A percentile compares a stretch with the other conserved stretches of the same genome.
Conservation (phyloP, 2,888 invertebrate genomes). For the Choreutis nemorana region DNA sequence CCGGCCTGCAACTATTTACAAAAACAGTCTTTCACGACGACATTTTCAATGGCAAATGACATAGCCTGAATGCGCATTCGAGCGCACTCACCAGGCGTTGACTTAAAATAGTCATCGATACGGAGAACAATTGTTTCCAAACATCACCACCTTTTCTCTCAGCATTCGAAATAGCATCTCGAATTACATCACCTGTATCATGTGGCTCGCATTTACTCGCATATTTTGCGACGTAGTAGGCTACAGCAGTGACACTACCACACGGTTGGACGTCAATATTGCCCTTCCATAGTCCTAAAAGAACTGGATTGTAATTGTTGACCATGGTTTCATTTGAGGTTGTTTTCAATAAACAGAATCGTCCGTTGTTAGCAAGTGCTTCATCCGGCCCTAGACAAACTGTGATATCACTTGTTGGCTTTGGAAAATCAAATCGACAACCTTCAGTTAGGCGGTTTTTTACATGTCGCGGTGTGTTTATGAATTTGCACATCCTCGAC, state of each 20-base stretch:
- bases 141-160: conserved; percentile 13
- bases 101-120: conserved; percentile 16
- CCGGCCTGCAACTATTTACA: conserved; percentile 18
- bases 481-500: conserved; percentile 14
- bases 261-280: conserved; percentile 28
- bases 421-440: conserved; percentile 17
- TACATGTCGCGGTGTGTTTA: conserved; percentile 14
- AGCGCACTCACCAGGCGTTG: conserved; percentile 18
- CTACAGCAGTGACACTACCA: conserved; percentile 10
- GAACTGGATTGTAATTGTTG: conserved; percentile 21
- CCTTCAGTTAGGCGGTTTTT: conserved; percentile 11
- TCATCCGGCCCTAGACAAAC: conserved; percentile 18
- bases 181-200: conserved; percentile 16
- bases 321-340: conserved; percentile 14
- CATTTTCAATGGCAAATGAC: conserved; percentile 17
- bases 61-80: conserved; percentile 21
- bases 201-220: conserved; percentile 18
- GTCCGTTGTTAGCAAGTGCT: conserved; percentile 18
- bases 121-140: conserved; percentile 16
- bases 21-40: conserved; percentile 16
- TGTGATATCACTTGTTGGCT: conserved; percentile 12
- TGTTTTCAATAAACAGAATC: conserved; percentile 20
- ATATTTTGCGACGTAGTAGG: conserved; percentile 21
- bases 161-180: conserved; percentile 13
- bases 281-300: conserved; percentile 18